Evolutionary conservation across 1,140 invertebrate species (phyloP).

Genomic region (Daktulosphaira vitifoliae): DNA sequence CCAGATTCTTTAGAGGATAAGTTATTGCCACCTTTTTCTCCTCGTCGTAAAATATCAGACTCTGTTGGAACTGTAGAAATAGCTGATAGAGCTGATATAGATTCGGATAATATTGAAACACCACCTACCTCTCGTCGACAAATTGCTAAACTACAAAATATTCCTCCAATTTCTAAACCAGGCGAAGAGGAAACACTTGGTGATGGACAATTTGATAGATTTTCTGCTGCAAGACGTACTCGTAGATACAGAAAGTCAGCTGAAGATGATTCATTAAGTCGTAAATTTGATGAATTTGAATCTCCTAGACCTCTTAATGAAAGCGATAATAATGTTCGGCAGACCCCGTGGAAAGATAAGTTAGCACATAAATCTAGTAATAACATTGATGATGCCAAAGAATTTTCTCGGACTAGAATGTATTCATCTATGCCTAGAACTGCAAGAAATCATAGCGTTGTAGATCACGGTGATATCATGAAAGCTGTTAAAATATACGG

Average conservation of each 20-base stretch:
- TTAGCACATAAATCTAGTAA: not conserved
- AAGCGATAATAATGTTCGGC: conserved; percentile 10
- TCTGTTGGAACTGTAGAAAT: conserved; percentile 44
- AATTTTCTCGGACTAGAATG: conserved; percentile 5
- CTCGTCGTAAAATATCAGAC: conserved; percentile 39
- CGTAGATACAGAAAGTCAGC: conserved; percentile 65
- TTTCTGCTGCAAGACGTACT: conserved; percentile 69
- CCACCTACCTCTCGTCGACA: conserved; percentile 61
- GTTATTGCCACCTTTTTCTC: conserved; percentile 42
- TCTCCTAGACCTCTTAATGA: no score
- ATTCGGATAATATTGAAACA: conserved; percentile 84
- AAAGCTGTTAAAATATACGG: conserved; percentile 17
- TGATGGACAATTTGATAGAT: conserved; percentile 71
- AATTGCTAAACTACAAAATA: conserved; percentile 47
- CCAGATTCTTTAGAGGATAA: conserved; percentile 39
- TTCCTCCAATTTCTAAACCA: not conserved
- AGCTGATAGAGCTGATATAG: conserved; percentile 69
- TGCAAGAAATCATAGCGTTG: conserved; percentile 11
- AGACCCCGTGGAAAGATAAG: conserved; percentile 37
- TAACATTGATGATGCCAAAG: not conserved
- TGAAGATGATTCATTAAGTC: conserved; percentile 46
- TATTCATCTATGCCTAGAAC: conserved; percentile 23
- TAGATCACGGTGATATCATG: conserved; percentile 22
- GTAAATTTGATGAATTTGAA: no score
- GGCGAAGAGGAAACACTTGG: conserved; percentile 39